Conservation (phyloP, 2,113 vertebrate genomes). For the Plecturocebus donacophilus region DNA sequence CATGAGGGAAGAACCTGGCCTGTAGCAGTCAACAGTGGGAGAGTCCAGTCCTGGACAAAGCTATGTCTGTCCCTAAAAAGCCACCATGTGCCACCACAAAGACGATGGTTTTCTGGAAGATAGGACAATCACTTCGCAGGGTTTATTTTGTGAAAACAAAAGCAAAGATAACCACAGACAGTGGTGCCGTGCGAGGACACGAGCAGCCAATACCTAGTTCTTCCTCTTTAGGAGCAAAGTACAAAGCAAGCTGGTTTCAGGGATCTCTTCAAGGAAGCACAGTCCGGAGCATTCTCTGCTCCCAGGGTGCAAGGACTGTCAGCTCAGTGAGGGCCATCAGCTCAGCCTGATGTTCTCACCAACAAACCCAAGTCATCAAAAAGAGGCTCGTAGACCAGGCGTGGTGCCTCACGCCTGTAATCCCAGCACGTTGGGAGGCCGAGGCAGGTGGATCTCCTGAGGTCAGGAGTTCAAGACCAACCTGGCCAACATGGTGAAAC, state of each 20-base stretch:
- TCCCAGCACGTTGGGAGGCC: no score
- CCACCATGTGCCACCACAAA: rapidly evolving
- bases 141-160: neutral
- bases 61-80: neutral
- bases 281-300: rapidly evolving
- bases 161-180: neutral
- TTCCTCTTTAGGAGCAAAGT: neutral
- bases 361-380: neutral
- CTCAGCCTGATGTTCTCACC: no score
- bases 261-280: neutral
- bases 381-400: neutral
- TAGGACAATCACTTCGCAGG: rapidly evolving
- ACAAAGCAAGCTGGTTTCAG: rapidly evolving
- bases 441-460: no score
- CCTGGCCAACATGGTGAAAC: no score
- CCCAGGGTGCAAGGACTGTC: rapidly evolving
- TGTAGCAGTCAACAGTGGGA: rapidly evolving
- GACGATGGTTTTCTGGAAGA: neutral
- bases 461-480: no score
- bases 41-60: neutral
- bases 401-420: no score
- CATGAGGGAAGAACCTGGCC: neutral
- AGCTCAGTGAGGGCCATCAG: no score
- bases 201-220: neutral
- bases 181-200: neutral